phyloP scores from a whole-genome alignment of 2,113 vertebrate species.

The Anser brachyrhynchus region DNA sequence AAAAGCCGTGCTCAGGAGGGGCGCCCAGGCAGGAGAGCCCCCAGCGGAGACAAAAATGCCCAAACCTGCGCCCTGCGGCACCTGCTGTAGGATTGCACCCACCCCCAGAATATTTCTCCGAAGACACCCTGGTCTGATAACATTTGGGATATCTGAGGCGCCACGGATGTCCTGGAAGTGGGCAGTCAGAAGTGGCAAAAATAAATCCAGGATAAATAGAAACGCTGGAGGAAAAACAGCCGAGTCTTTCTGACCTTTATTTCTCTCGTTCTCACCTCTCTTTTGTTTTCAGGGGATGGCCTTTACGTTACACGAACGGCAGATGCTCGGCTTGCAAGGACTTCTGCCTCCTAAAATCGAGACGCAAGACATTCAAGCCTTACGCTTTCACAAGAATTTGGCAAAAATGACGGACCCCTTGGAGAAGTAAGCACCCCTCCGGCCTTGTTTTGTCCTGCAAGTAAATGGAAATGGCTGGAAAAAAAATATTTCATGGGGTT shows the following conservation, averaged over 20 bases:
- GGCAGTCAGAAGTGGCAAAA: neutral
- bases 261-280: neutral
- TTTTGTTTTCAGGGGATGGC: constrained; percentile 89
- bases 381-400: constrained; percentile 93
- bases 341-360: constrained; percentile 96
- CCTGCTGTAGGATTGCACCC: no score
- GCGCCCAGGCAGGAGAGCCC: accelerated
- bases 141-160: neutral
- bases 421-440: constrained; percentile 84
- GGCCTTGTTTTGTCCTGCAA: neutral
- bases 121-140: neutral
- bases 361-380: constrained; percentile 93
- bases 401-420: constrained; percentile 90
- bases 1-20: neutral
- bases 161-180: neutral
- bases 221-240: accelerated
- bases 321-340: constrained; percentile 94
- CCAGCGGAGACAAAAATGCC: neutral
- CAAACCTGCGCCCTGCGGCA: neutral
- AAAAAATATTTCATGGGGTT: accelerated
- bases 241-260: neutral
- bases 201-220: neutral
- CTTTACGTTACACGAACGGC: constrained; percentile 90
- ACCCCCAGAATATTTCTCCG: neutral
- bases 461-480: neutral